Evolutionary conservation across 2,888 invertebrate species (phyloP).

Genomic region (Pristionchus japonicus): DNA sequence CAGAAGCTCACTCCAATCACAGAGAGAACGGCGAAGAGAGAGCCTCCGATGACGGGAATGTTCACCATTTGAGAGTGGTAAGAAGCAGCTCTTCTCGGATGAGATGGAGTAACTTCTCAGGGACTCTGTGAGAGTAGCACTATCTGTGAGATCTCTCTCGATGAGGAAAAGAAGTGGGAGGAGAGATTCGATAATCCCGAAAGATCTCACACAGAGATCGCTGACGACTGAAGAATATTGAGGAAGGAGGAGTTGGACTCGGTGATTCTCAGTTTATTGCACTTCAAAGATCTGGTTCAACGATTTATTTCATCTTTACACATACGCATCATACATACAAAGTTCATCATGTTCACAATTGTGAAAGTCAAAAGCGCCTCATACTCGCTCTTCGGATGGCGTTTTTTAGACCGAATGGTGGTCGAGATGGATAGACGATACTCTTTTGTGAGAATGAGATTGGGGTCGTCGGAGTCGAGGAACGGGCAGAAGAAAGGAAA

Average conservation of each 20-base stretch:
- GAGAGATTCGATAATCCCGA: not conserved
- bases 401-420: not conserved
- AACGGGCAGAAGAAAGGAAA: not conserved
- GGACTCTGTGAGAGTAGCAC: not conserved
- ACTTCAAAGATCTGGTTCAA: not conserved
- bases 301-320: not conserved
- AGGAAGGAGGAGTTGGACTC: not conserved
- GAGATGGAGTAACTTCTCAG: not conserved
- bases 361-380: not conserved
- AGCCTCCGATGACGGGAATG: not conserved
- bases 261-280: not conserved
- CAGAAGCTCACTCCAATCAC: not conserved
- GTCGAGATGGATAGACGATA: not conserved
- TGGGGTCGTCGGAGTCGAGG: not conserved
- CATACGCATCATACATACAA: not conserved
- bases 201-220: not conserved
- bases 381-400: not conserved
- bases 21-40: not conserved
- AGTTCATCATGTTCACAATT: not conserved
- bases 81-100: not conserved
- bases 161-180: not conserved
- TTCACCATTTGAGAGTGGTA: not conserved
- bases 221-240: not conserved
- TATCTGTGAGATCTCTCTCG: not conserved
- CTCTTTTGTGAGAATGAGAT: not conserved